These are phyloP conservation scores for Gadopsis marmoratus DNA, from an alignment of 2,797 vertebrate species.

Conservation along the genomic window DNA sequence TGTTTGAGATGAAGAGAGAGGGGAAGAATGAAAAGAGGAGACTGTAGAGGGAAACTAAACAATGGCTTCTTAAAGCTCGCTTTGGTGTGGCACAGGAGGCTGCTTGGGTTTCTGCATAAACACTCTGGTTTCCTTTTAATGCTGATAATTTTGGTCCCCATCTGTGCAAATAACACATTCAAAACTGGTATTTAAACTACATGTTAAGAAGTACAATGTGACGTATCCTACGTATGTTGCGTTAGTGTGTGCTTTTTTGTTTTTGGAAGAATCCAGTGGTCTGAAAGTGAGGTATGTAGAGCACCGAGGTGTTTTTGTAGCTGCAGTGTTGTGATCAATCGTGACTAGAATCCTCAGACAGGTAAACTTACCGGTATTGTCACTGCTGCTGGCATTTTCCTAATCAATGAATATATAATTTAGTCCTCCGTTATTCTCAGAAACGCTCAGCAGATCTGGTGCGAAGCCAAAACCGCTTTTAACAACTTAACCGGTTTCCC, in stretches of 20 bases:
- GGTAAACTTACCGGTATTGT: constrained; percentile 31
- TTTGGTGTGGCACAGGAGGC: constrained; percentile 30
- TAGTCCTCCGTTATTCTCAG: constrained; percentile 20
- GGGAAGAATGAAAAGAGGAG: constrained; percentile 47
- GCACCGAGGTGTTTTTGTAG: constrained; percentile 27
- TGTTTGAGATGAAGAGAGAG: constrained; percentile 27
- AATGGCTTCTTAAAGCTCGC: constrained; percentile 50
- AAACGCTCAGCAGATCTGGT: constrained; percentile 49
- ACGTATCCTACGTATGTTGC: neutral
- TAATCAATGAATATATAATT: constrained; percentile 50
- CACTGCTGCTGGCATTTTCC: constrained; percentile 41
- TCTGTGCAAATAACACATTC: neutral
- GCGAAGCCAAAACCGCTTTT: constrained; percentile 63
- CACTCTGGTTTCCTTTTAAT: constrained; percentile 23
- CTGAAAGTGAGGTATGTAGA: constrained; percentile 20
- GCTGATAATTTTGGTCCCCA: neutral
- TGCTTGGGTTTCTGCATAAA: constrained; percentile 35
- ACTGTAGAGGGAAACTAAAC: constrained; percentile 52
- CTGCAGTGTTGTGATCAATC: constrained; percentile 30
- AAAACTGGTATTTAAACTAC: constrained; percentile 22
- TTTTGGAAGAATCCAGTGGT: constrained; percentile 15
- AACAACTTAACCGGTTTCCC: constrained; percentile 61
- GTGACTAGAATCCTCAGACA: constrained; percentile 28
- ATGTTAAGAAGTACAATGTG: constrained; percentile 5
- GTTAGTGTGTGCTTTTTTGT: constrained; percentile 12